A percentile compares a stretch with the other conserved stretches of the same genome.
These are phyloP conservation scores for Timandra comae DNA, from an alignment of 2,888 invertebrate species.

Conservation along the genomic window DNA sequence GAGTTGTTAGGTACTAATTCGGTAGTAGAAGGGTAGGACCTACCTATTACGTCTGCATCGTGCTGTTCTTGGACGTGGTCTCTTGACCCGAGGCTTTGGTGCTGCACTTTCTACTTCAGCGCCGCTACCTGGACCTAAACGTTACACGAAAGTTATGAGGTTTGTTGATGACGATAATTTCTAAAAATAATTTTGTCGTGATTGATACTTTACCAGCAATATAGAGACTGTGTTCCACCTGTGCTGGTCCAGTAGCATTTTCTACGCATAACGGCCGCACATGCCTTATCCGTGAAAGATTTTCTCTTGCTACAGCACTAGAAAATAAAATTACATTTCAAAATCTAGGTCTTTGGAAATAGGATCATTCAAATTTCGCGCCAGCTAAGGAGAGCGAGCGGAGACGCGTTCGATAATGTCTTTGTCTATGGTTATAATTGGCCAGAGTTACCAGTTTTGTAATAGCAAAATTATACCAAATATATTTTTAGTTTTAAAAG, in stretches of 20 bases:
- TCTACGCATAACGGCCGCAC: slow-evolving; percentile 61
- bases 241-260: slow-evolving; percentile 45
- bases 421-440: too few species aligned
- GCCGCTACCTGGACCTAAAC: slow-evolving; percentile 55
- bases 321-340: too few species aligned
- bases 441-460: too few species aligned
- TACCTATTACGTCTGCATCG: slow-evolving; percentile 52
- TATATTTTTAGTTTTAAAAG: too few species aligned
- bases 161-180: background rate
- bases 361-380: too few species aligned
- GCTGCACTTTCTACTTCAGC: slow-evolving; percentile 56
- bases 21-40: too few species aligned
- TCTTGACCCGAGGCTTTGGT: slow-evolving; percentile 28
- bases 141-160: background rate
- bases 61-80: slow-evolving; percentile 55
- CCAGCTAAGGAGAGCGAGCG: too few species aligned
- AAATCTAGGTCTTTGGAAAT: too few species aligned
- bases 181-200: background rate
- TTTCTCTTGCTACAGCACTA: slow-evolving; percentile 44
- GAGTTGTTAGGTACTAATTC: too few species aligned
- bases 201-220: slow-evolving; percentile 39
- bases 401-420: too few species aligned
- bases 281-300: slow-evolving; percentile 43
- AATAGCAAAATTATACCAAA: too few species aligned
- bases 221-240: slow-evolving; percentile 55